Conservation (phyloP, 2,888 invertebrate genomes). For the Acholoe squamosa region DNA sequence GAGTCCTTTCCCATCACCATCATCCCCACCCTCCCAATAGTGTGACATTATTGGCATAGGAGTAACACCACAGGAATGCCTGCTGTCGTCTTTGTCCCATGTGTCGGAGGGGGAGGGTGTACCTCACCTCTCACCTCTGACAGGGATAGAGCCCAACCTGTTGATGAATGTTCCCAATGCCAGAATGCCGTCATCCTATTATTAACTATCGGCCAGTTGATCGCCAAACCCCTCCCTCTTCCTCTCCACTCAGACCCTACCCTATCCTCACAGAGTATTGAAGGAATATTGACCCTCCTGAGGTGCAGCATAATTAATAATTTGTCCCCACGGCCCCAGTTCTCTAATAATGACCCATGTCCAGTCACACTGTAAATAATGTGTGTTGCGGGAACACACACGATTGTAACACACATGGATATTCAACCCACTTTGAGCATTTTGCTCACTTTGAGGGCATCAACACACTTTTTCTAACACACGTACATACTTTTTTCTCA, state of each 20-base stretch:
- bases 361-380: too few relatives aligned
- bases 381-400: too few relatives aligned
- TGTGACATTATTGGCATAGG: neutral
- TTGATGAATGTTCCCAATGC: neutral
- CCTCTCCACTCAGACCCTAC: neutral
- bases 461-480: too few relatives aligned
- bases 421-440: too few relatives aligned
- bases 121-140: neutral
- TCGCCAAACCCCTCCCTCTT: neutral
- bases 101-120: neutral
- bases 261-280: neutral
- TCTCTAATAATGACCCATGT: neutral
- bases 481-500: too few relatives aligned
- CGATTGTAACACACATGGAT: too few relatives aligned
- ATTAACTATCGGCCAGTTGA: slow-evolving; percentile 20
- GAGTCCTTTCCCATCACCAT: too few relatives aligned
- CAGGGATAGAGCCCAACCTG: neutral
- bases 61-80: slow-evolving; percentile 18
- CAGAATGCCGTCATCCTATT: neutral
- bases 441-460: too few relatives aligned
- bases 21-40: too few relatives aligned
- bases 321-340: neutral
- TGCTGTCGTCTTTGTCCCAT: neutral
- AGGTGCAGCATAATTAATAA: slow-evolving; percentile 29
- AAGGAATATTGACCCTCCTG: slow-evolving; percentile 13